phyloP scores from a whole-genome alignment of 30 jellyfish, hydroid and myxozoan genomes.

The Pseudorhiza aurosa region DNA sequence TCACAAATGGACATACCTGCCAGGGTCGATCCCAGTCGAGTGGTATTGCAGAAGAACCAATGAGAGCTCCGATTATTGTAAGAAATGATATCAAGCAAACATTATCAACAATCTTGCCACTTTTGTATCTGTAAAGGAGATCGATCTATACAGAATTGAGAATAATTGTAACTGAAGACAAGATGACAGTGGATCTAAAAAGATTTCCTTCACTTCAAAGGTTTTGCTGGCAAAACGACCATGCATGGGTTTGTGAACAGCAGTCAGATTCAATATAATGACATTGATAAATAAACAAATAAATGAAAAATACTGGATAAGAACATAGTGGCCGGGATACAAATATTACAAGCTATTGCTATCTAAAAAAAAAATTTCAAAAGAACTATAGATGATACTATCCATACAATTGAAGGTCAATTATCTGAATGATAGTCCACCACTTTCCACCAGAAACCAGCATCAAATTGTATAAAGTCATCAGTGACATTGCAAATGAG shows the following conservation, averaged over 20 bases:
- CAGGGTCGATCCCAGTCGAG: constrained; percentile 98
- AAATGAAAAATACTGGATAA: too few relatives aligned
- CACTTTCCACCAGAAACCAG: constrained; percentile 65
- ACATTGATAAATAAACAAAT: too few relatives aligned
- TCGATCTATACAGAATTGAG: constrained; percentile 18
- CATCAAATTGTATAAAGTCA: constrained; percentile 64
- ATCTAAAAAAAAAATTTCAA: too few relatives aligned
- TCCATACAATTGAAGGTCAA: constrained; percentile 34
- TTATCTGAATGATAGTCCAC: constrained; percentile 29
- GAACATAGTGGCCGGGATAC: too few relatives aligned
- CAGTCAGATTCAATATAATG: too few relatives aligned
- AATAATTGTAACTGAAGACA: too few relatives aligned
- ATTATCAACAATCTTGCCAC: constrained; percentile 39
- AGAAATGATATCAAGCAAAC: constrained; percentile 35
- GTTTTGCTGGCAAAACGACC: too few relatives aligned
- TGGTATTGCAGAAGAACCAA: constrained; percentile 93
- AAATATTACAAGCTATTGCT: too few relatives aligned
- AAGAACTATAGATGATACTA: too few relatives aligned
- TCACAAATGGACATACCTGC: constrained; percentile 94
- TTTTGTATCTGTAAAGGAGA: constrained; percentile 19
- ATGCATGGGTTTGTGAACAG: too few relatives aligned
- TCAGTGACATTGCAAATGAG: constrained; percentile 40
- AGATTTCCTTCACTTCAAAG: too few relatives aligned
- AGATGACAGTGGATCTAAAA: too few relatives aligned
- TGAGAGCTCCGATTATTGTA: constrained; percentile 78